Evolutionary conservation across 1,140 invertebrate genomes (phyloP).

Genomic region (Sesamia nonagrioides): DNA sequence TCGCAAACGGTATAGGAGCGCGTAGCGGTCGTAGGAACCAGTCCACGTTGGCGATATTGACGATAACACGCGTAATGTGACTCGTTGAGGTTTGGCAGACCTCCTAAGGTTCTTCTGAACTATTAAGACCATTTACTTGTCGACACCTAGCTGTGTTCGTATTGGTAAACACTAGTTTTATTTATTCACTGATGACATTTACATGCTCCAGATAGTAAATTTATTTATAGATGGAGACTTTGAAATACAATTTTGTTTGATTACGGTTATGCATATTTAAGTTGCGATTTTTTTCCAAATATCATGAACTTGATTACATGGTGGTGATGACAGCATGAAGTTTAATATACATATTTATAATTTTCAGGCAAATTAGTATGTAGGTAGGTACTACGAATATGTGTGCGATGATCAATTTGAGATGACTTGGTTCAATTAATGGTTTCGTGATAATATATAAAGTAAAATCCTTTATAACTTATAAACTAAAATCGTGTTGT

Average conservation of each 20-base stretch:
- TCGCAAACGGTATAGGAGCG: slow-evolving; percentile 40
- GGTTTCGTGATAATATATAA: not conserved
- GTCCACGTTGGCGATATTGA: slow-evolving; percentile 38
- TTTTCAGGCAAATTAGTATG: not conserved
- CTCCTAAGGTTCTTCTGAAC: not conserved
- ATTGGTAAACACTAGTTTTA: not conserved
- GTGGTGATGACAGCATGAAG: not conserved
- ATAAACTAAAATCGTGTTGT: too few species aligned
- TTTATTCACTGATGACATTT: slow-evolving; percentile 4
- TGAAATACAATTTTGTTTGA: not conserved
- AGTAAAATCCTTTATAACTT: too few species aligned
- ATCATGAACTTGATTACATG: not conserved
- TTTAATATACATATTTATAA: not conserved
- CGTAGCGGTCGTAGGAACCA: slow-evolving; percentile 45
- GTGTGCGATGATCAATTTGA: too few species aligned
- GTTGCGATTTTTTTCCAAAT: not conserved
- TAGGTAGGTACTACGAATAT: too few species aligned
- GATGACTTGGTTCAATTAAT: not conserved
- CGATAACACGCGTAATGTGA: slow-evolving; percentile 27
- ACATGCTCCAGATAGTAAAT: slow-evolving; percentile 3
- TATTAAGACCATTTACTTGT: not conserved
- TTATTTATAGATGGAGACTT: slow-evolving; percentile 5
- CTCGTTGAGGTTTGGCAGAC: slow-evolving; percentile 2
- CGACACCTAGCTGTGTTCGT: not conserved
- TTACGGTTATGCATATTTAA: not conserved